These are phyloP conservation scores for Lophius piscatorius DNA, from an alignment of 2,113 vertebrate genomes.

Conservation along the genomic window DNA sequence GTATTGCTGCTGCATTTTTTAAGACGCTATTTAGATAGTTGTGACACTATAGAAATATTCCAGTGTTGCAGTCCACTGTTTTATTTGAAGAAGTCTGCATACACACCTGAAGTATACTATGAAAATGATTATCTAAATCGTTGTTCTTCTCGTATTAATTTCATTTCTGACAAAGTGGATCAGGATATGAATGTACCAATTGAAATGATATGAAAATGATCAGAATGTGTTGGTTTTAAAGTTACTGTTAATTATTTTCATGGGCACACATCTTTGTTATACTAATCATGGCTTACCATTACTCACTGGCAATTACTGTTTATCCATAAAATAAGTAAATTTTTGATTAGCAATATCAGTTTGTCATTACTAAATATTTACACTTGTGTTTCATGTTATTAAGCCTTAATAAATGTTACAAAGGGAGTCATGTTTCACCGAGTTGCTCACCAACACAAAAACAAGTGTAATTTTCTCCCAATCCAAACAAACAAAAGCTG, in stretches of 20 bases:
- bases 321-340: slow-evolving; percentile 18
- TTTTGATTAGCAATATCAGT: slow-evolving; percentile 41
- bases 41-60: slow-evolving; percentile 15
- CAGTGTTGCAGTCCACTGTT: not conserved
- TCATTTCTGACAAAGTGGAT: slow-evolving; percentile 11
- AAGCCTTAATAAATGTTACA: slow-evolving; percentile 76
- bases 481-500: too few relatives aligned
- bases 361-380: slow-evolving; percentile 45
- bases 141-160: slow-evolving; percentile 26
- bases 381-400: slow-evolving; percentile 42
- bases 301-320: slow-evolving; percentile 13
- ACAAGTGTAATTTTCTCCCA: too few relatives aligned
- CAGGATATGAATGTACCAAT: slow-evolving; percentile 22
- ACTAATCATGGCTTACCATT: slow-evolving; percentile 22
- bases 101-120: slow-evolving; percentile 7
- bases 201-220: slow-evolving; percentile 9
- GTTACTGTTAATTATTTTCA: slow-evolving; percentile 22
- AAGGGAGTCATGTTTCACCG: slow-evolving; percentile 9
- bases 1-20: slow-evolving; percentile 23
- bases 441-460: too few relatives aligned
- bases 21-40: slow-evolving; percentile 9
- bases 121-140: slow-evolving; percentile 23
- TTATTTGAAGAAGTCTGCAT: not conserved
- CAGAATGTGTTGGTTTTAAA: slow-evolving; percentile 21
- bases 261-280: slow-evolving; percentile 21